Evolutionary conservation across 2,888 invertebrate genomes (phyloP).

Genomic region (Alloplasta piceator): DNA sequence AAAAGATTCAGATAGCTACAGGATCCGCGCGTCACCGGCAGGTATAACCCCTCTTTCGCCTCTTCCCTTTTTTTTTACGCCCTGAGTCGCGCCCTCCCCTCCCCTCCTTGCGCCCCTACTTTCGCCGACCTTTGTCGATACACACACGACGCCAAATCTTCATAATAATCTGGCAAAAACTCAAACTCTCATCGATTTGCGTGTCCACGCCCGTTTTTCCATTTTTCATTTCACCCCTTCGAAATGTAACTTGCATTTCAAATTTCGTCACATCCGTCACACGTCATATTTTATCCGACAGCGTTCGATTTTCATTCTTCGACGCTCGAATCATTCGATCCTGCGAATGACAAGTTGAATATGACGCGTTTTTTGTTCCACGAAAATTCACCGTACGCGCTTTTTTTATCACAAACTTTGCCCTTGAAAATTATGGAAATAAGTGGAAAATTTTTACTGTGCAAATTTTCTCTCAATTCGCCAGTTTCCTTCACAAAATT

Average conservation of each 20-base stretch:
- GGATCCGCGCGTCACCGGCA: not conserved
- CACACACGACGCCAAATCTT: constrained; percentile 29
- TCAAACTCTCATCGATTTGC: constrained; percentile 54
- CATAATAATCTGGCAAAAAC: constrained; percentile 45
- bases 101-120: not conserved
- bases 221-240: constrained; percentile 5
- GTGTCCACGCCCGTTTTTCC: constrained; percentile 5
- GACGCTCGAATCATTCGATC: not conserved
- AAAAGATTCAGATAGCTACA: too few species aligned
- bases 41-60: constrained; percentile 7
- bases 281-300: not conserved
- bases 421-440: too few species aligned
- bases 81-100: constrained; percentile 7
- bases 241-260: not conserved
- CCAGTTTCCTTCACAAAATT: too few species aligned
- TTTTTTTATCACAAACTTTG: too few species aligned
- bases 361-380: not conserved
- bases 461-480: too few species aligned
- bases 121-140: not conserved
- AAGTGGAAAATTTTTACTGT: too few species aligned
- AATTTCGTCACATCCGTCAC: not conserved
- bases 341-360: not conserved
- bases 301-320: not conserved
- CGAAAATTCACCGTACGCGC: too few species aligned
- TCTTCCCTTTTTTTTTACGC: constrained; percentile 15